Evolutionary conservation across 1,140 invertebrate genomes (phyloP).

Genomic region (Zeugodacus cucurbitae): DNA sequence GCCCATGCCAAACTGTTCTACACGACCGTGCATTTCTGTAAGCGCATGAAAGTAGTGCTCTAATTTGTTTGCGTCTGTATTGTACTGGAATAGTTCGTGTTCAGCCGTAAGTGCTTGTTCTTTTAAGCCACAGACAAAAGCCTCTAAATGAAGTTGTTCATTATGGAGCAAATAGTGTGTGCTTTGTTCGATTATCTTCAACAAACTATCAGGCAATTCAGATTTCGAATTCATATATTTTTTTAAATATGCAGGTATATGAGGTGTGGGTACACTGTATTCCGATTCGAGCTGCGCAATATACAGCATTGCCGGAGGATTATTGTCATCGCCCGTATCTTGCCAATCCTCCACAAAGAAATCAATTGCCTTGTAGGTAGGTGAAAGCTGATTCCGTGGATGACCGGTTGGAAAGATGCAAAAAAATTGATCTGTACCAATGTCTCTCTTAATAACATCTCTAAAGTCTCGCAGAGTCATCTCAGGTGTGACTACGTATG

Average conservation of each 20-base stretch:
- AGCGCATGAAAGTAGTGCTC: not conserved
- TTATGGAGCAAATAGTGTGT: constrained; percentile 50
- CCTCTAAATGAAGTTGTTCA: constrained; percentile 46
- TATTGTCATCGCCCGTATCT: constrained; percentile 44
- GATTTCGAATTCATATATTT: not conserved
- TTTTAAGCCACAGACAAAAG: constrained; percentile 48
- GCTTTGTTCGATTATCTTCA: constrained; percentile 42
- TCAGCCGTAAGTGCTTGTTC: constrained; percentile 52
- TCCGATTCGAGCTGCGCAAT: not conserved
- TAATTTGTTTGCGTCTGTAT: not conserved
- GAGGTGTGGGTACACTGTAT: not conserved
- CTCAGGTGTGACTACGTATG: constrained; percentile 65
- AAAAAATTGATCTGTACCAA: constrained; percentile 25
- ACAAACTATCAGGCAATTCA: constrained; percentile 45
- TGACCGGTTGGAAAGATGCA: constrained; percentile 52
- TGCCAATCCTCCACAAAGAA: constrained; percentile 55
- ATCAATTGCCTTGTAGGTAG: constrained; percentile 47
- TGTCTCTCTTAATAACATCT: constrained; percentile 44
- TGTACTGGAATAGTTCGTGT: constrained; percentile 46
- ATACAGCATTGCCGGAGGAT: constrained; percentile 55
- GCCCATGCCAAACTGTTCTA: constrained; percentile 41
- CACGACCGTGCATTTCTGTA: constrained; percentile 40
- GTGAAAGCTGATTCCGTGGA: constrained; percentile 46
- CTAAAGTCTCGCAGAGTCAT: not conserved
- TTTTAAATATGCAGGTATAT: not conserved